These are phyloP conservation scores for Thymelicus lineola DNA, from an alignment of 2,888 invertebrate genomes.

Conservation along the genomic window DNA sequence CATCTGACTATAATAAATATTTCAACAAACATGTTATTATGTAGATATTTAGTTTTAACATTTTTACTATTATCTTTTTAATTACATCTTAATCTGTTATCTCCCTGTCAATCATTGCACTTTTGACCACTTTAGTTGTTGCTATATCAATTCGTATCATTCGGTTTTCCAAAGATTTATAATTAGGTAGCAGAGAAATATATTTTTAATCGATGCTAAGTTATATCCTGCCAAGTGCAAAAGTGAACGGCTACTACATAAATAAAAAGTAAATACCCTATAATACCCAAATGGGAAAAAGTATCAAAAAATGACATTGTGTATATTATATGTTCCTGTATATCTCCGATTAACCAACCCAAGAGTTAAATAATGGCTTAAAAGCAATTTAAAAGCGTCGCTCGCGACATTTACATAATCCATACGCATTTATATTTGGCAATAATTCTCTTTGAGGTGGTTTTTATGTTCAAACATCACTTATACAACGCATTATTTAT, in stretches of 20 bases:
- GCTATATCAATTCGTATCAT: no score
- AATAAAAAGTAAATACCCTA: background rate
- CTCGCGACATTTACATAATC: constrained; percentile 45
- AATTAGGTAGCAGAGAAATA: background rate
- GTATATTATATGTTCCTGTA: background rate
- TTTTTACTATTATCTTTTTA: no score
- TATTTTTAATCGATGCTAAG: background rate
- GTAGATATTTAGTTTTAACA: no score
- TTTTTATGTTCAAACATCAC: constrained; percentile 48
- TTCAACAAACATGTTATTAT: no score
- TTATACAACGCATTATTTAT: constrained; percentile 47
- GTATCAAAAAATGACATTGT: background rate
- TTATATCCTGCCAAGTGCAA: background rate
- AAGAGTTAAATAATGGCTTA: constrained; percentile 36
- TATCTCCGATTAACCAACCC: constrained; percentile 27
- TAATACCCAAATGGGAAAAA: constrained; percentile 1
- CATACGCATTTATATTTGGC: constrained; percentile 46
- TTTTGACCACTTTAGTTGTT: no score
- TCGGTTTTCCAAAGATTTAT: no score
- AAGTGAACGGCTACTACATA: background rate
- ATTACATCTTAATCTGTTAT: no score
- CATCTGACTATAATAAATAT: no score
- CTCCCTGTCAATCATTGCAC: no score
- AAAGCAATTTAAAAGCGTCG: constrained; percentile 36
- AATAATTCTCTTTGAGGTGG: constrained; percentile 46